These are phyloP conservation scores for Diadema setosum DNA, from an alignment of 35 echinoderm and acorn worm genomes.

Conservation along the genomic window DNA sequence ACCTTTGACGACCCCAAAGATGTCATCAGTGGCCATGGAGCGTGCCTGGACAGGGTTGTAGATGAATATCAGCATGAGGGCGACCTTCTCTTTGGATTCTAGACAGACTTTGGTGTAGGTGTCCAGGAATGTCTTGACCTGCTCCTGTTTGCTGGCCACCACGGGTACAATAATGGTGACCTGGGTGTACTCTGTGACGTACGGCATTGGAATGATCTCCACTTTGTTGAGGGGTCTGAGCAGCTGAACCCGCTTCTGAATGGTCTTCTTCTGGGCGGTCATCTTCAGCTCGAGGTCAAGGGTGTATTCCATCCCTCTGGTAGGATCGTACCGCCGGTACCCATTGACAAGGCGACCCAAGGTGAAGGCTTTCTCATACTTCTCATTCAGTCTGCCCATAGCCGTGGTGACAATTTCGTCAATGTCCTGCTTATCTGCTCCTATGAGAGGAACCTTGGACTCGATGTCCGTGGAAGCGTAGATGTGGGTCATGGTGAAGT, in stretches of 20 bases:
- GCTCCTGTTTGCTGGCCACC: conserved; percentile 64
- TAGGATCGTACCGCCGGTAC: conserved; percentile 91
- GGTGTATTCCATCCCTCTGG: conserved; percentile 96
- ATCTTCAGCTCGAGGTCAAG: conserved; percentile 89
- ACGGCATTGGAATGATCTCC: conserved; percentile 93
- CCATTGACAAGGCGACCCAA: conserved; percentile 83
- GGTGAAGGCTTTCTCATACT: conserved; percentile 82
- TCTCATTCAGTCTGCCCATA: conserved; percentile 80
- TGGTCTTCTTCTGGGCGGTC: conserved; percentile 63
- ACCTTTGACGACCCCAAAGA: conserved; percentile 75
- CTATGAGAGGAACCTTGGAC: conserved; percentile 66
- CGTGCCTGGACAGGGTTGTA: conserved; percentile 80
- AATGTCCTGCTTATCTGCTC: conserved; percentile 88
- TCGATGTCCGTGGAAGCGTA: conserved; percentile 69
- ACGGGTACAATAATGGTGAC: conserved; percentile 83
- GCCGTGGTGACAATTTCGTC: conserved; percentile 87
- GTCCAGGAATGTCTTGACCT: conserved; percentile 86
- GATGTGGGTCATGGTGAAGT: conserved; percentile 95
- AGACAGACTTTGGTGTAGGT: conserved; percentile 76
- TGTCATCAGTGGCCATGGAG: conserved; percentile 78
- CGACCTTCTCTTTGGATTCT: conserved; percentile 81
- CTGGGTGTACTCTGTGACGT: conserved; percentile 89
- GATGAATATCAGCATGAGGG: conserved; percentile 91
- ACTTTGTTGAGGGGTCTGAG: conserved; percentile 85
- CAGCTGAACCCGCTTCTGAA: conserved; percentile 87